A percentile compares a stretch with the other conserved stretches of the same genome.
These are phyloP conservation scores for Nasonia vitripennis DNA, from an alignment of 1,140 invertebrate genomes.

Conservation along the genomic window DNA sequence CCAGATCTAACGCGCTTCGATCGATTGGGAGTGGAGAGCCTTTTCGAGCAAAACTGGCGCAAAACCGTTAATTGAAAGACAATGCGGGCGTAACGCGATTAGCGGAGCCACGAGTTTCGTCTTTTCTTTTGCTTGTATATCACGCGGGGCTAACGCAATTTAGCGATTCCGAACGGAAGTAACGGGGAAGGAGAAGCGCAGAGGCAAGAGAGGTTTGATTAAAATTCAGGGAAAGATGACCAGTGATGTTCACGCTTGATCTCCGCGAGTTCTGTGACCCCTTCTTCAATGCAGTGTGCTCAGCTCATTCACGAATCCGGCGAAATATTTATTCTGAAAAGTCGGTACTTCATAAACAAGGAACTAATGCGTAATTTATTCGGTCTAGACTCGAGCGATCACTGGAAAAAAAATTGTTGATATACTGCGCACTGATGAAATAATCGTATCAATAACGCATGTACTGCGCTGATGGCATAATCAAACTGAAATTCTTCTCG, in stretches of 20 bases:
- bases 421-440: background rate
- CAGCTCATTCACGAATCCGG: too few relatives aligned
- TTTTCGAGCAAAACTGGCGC: background rate
- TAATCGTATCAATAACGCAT: background rate
- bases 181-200: background rate
- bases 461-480: too few relatives aligned
- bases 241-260: too few relatives aligned
- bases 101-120: background rate
- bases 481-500: too few relatives aligned
- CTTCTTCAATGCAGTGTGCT: too few relatives aligned
- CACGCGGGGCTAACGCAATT: background rate
- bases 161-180: too few relatives aligned
- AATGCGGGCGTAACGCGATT: slow-evolving; percentile 33
- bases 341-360: too few relatives aligned
- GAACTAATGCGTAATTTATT: too few relatives aligned
- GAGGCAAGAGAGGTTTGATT: background rate
- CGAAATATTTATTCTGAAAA: too few relatives aligned
- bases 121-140: background rate
- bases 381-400: too few relatives aligned
- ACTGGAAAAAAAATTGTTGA: too few relatives aligned
- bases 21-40: slow-evolving; percentile 4
- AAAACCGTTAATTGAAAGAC: slow-evolving; percentile 58
- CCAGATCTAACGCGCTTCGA: slow-evolving; percentile 57
- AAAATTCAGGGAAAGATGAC: slow-evolving; percentile 1
- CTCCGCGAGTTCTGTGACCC: too few relatives aligned